Evolutionary conservation across 2,113 vertebrate species (phyloP), one percentile per base, ranked within the genome.

Genomic region (Plestiodon gilberti): DNA sequence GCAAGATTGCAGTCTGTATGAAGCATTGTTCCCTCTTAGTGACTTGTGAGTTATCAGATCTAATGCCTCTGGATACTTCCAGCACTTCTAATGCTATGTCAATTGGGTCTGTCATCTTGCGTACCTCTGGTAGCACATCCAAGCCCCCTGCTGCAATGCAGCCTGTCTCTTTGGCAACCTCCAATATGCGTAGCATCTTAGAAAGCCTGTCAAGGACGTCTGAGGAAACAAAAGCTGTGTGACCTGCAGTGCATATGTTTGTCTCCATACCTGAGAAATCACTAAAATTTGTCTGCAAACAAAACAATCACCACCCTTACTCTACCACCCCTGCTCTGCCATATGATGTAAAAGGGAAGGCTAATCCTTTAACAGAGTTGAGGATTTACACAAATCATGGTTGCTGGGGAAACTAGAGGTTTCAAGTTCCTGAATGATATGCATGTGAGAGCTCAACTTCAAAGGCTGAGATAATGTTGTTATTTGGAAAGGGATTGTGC

Each of bases 141-240:
- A 59, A n/a, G 43, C 22, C 43, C 28, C 69, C 87, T 40, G 57
- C 87, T 88, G 87, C 25, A 30, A 64, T 25, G 59, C 82, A 33
- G 87, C 77, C 85, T 75, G 67, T 80, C 69, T 84, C 17, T 59
- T 76, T 75, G 82, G 77, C 76, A 75, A 69, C 33, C 28, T 74
- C 43, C n/a, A 15, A 38, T 40, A 79, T 38, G 23, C 40, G 13
- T n/a, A 17, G 70, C 25, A 38, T 64, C 30, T 79, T 81, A n/a
- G 22, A 65, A 78, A 71, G 8, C 10, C 65, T 70, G 4, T 83
- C 74, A 78, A 62, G 65, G 57, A 78, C 11, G 70, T 78, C 86
- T 23, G 38, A 61, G 40, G 17, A 23, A 22, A n/a, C 59, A 38
- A 17, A 83, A 78, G 18, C 22, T 62, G 67, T 52, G 38, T 78